Evolutionary conservation across 2,797 vertebrate genomes (phyloP).

Genomic region (Brachymystax lenok): DNA sequence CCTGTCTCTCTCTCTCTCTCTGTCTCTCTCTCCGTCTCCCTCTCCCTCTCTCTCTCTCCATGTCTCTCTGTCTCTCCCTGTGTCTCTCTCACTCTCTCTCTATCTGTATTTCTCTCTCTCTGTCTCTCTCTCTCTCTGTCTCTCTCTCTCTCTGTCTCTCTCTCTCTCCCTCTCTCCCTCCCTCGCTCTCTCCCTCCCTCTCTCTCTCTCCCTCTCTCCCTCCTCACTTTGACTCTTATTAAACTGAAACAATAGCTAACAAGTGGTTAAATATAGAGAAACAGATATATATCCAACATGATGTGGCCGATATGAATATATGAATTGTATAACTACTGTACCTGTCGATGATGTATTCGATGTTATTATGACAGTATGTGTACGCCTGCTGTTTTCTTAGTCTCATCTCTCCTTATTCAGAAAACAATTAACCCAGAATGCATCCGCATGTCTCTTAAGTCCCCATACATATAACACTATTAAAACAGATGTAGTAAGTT

Average conservation of each 20-base stretch:
- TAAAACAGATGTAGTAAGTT: too few species aligned
- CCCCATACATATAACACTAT: too few species aligned
- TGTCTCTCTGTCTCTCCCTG: too few species aligned
- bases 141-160: too few species aligned
- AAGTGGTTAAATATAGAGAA: neutral
- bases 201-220: too few species aligned
- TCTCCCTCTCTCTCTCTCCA: fast-evolving
- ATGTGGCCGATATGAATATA: neutral
- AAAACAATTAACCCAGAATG: neutral
- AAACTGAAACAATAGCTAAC: neutral
- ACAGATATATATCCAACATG: neutral
- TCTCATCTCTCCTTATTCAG: neutral
- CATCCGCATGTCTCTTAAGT: neutral
- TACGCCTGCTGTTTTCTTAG: neutral
- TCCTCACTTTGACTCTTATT: neutral
- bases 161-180: fast-evolving
- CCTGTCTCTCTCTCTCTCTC: too few species aligned
- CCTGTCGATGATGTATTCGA: neutral
- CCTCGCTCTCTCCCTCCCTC: fast-evolving
- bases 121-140: too few species aligned
- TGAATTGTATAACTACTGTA: neutral
- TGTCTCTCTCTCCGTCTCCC: too few species aligned
- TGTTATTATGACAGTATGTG: neutral
- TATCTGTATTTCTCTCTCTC: fast-evolving
- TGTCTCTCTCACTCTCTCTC: too few species aligned